Evolutionary conservation across 64 coral and sea anemone genomes (phyloP), one percentile per base, ranked within the genome.

Genomic region (Actinia equina): DNA sequence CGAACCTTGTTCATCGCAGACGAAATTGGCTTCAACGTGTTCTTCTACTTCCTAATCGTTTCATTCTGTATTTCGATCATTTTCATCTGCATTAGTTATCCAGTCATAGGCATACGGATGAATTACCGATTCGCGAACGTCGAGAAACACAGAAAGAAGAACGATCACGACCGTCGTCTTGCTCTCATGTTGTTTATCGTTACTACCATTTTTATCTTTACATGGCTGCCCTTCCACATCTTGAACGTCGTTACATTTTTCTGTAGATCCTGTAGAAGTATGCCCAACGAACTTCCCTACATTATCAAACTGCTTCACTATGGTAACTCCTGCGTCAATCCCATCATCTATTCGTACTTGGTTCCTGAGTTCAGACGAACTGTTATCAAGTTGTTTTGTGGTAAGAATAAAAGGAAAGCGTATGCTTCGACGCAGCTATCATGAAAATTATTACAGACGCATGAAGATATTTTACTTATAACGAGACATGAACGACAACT

Each of bases 141-240:
- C 85, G 90, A 88, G 8, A 71, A 82, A 65, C 85, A 84, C 80
- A 91, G n/a, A 69, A 87, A 89, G 22, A 80, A 71, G 41, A 90
- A 53, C 45, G 94, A 97, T 1, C 88, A 97, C 0, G 94, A 97
- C 81, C 91, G 76, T 76, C 85, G 94, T 22, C 91, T 97, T 27
- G 94, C 91, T 37, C 62, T 97, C 7, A 97, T 88, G 61, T 64
- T 97, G 13, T 93, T 87, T 6, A 90, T 90, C 17, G 91, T 97
- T 2, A 97, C 94, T 2, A 83, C 86, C 1, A 85, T 93, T 1
- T 97, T 97, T n/a, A 87, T 93, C 30, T 82, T 97, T 20, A 93
- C 94, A 2, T 97, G 94, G 94, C 25, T 97, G 76, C 94, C 94
- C 14, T 97, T 97, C 70, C 94, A 97, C 17, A 56, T 97, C 13